phyloP scores from a whole-genome alignment of 2,113 vertebrate species.

The Myiagra hebetior region DNA sequence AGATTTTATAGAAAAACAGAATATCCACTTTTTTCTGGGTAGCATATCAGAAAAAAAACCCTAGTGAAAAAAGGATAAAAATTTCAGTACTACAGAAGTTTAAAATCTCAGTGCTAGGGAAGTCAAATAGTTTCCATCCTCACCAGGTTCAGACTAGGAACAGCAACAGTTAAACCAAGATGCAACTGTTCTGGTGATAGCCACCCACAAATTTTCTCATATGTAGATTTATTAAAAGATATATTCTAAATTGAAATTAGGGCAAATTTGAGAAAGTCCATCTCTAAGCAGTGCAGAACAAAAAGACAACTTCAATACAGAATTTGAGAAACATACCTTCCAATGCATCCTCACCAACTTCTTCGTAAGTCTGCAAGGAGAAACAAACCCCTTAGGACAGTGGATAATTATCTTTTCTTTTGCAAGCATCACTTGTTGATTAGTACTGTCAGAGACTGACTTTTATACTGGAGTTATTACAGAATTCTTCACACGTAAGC shows the following conservation, averaged over 20 bases:
- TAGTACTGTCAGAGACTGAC: not conserved
- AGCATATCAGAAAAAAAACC: not conserved
- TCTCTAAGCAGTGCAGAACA: not conserved
- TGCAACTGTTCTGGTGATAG: not conserved
- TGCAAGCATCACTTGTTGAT: not conserved
- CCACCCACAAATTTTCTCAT: not conserved
- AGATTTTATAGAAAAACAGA: not conserved
- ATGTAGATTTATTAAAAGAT: not conserved
- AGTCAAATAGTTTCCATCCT: not conserved
- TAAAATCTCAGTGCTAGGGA: not conserved
- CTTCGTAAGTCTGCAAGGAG: conserved; percentile 80
- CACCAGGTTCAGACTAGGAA: not conserved
- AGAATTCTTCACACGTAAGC: not conserved
- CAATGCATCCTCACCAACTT: conserved; percentile 81
- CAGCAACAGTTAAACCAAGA: not conserved
- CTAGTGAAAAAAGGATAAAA: not conserved
- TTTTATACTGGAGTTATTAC: not conserved
- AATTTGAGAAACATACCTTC: conserved; percentile 78
- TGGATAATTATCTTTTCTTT: not conserved
- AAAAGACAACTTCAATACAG: not conserved
- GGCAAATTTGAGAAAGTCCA: not conserved
- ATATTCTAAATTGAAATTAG: not conserved
- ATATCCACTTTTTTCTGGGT: not conserved
- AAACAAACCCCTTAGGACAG: not conserved
- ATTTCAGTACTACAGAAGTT: not conserved